Conservation (phyloP, 2,797 vertebrate genomes). For the Mycteria americana region DNA sequence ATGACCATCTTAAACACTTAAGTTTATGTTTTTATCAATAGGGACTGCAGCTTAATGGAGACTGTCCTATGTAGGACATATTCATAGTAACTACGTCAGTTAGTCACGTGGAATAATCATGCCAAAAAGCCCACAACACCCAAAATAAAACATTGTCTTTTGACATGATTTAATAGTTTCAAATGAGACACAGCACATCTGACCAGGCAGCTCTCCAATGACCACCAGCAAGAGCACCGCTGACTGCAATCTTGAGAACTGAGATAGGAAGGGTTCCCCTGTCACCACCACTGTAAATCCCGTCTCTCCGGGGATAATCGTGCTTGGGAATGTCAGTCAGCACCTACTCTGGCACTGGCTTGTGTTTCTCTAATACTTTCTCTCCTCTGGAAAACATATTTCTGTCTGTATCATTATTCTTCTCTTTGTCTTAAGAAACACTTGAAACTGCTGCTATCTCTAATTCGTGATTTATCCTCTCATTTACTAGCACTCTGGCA, state of each 20-base stretch:
- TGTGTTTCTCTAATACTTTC: neutral
- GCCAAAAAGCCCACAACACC: neutral
- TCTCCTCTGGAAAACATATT: neutral
- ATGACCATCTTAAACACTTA: neutral
- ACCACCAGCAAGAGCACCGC: neutral
- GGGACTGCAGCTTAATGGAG: neutral
- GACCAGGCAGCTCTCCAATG: neutral
- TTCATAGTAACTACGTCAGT: neutral
- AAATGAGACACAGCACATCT: neutral
- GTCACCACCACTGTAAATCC: neutral
- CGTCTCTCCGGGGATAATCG: neutral
- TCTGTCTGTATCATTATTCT: neutral
- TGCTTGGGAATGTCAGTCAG: neutral
- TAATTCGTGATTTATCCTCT: neutral
- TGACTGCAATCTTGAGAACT: neutral
- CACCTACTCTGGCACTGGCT: neutral
- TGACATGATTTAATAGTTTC: neutral
- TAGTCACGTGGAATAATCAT: neutral
- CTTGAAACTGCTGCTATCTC: neutral
- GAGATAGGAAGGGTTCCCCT: neutral
- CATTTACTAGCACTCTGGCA: neutral
- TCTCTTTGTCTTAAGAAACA: neutral
- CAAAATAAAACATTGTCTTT: neutral
- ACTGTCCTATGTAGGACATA: neutral
- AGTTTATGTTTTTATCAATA: neutral